Base-by-base conservation (phyloP, 2,888 invertebrate species). In the Tuta absoluta region DNA sequence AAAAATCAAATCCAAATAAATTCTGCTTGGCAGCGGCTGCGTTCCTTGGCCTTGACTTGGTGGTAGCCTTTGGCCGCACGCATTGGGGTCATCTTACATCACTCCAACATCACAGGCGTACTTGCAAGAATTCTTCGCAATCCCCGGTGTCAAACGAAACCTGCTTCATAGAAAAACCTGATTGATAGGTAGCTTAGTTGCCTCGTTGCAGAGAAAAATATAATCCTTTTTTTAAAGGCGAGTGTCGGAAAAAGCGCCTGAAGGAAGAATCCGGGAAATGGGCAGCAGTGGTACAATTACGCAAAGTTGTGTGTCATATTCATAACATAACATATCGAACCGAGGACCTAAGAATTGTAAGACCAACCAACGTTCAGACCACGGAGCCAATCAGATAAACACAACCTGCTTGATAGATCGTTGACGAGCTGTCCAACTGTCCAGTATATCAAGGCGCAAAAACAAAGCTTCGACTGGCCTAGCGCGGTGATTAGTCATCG, bases 31-130 rank as follows among this genome's bases (percentile, higher is more conserved):
- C 62, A 38, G 53, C 48, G 24, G 14, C 68, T 75, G 38, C 17
- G 38, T 28, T 75, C 74, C 72, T 75, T 78, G 75, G 70, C 84
- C 83, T 84, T 84, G 83, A 70, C 69, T 73, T 73, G 72, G 72
- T 74, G 74, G 76, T 74, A 73, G 69, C 65, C 72, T 67, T 69
- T 70, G 68, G 72, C 66, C 73, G 71, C 70, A 73, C 72, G 69
- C 71, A 71, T 67, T 69, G 71, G 76, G 77, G 76, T 71, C 77
- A 72, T 65, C 67, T 81, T 80, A 80, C 80, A 80, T 79, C 81
- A 82, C 72, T 72, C 72, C 75, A 77, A 76, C 78, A 68, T 76
- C 76, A 79, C 78, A 71, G 65, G 66, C 70, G 69, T 71, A 74
- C 71, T 73, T 74, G 65, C 65, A 70, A 67, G 56, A 69, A 60